These are phyloP conservation scores for Lycaon pictus DNA, from an alignment of 2,113 vertebrate genomes.

Conservation along the genomic window DNA sequence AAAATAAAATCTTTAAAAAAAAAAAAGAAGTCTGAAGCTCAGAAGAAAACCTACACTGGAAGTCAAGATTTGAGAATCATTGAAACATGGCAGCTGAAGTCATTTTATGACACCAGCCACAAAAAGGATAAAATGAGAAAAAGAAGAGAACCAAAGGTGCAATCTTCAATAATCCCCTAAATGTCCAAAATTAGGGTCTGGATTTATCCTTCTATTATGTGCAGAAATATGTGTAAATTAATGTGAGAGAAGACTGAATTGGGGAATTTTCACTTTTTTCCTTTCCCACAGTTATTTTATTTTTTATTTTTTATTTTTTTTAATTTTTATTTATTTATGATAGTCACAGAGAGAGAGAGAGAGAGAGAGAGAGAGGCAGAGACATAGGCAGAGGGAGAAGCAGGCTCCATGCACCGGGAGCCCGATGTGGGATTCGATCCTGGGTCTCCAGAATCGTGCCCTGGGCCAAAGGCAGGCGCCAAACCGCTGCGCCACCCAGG, in stretches of 20 bases:
- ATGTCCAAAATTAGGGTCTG: neutral
- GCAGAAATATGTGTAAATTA: neutral
- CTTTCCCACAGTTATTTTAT: neutral
- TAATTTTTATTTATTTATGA: too few species aligned
- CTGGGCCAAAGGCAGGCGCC: too few species aligned
- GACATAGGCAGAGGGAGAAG: too few species aligned
- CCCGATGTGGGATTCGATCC: too few species aligned
- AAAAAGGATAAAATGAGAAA: neutral
- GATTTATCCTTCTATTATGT: neutral
- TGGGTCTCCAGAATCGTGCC: too few species aligned
- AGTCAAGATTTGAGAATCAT: conserved; percentile 17
- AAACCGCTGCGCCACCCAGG: too few species aligned
- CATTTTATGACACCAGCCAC: neutral
- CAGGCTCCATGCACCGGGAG: too few species aligned
- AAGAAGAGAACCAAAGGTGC: neutral
- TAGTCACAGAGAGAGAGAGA: too few species aligned
- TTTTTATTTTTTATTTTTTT: too few species aligned
- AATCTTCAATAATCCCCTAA: neutral
- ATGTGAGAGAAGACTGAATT: neutral
- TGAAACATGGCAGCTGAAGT: neutral
- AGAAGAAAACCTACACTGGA: neutral
- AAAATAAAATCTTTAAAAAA: too few species aligned
- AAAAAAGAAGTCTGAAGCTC: neutral
- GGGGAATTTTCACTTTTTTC: neutral
- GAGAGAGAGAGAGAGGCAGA: too few species aligned